Base-by-base conservation (phyloP, 2,113 vertebrate genomes). In the Aptenodytes patagonicus region DNA sequence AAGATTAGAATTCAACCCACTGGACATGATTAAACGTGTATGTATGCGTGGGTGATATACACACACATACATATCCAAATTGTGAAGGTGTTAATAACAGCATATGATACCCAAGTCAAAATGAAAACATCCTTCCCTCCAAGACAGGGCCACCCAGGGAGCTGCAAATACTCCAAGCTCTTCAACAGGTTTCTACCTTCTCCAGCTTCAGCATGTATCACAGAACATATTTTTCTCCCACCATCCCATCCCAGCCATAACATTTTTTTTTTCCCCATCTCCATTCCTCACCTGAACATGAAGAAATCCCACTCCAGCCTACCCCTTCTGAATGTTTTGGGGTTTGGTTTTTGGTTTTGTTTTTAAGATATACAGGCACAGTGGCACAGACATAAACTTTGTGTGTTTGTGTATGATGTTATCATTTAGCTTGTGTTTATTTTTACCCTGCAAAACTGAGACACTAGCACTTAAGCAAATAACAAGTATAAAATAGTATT, bases 11-110 rank as follows among this genome's bases (percentile, higher is more conserved):
- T 49, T 65, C 38, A 62, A 75, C 5, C 11, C 18, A 10, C 25
- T 14, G 3, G 0, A 47, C 8, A 16, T 0, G 49, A 28, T 17
- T 36, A 36, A 52, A 77, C 3, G 1, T 7, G 1, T 6, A 15
- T 2, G 4, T 8, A 8, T 1, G 10, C 3, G 13, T 17, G 47
- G 36, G 11, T 22, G n/a, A 70, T 14, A 62, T 5, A 64, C 7
- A 52, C 7, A n/a, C 8, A 58, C 10, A 66, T 2, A 10, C 1
- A 60, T 3, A 22, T 13, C 14, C 16, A 31, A 72, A 11, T 4
- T n/a, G 17, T 31, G 32, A 47, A 72, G 25, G 14, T 87, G 21
- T 8, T 47, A 44, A 51, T 20, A 82, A 25, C 32, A 55, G n/a
- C 34, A 36, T 3, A 32, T 3, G 17, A 73, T 20, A 75, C 12